Evolutionary conservation across 2,888 invertebrate genomes (phyloP).

Genomic region (Hemaris fuciformis): DNA sequence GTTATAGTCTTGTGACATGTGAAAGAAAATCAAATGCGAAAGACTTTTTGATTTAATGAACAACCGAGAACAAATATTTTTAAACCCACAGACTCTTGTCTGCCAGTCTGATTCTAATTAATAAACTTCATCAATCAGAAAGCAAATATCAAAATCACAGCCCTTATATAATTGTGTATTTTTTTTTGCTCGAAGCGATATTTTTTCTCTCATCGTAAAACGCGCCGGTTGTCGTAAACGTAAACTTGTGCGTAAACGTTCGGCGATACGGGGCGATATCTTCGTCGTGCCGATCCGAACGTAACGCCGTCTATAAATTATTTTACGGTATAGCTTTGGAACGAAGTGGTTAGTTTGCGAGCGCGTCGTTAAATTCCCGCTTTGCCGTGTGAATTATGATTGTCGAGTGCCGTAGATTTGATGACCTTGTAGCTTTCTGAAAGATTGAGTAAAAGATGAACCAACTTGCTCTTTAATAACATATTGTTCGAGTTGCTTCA

Average conservation of each 20-base stretch:
- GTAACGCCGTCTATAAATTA: conserved; percentile 34
- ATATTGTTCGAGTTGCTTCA: no score
- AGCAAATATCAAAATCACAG: background rate
- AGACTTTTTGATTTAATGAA: background rate
- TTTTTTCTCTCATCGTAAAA: conserved; percentile 5
- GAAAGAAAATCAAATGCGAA: no score
- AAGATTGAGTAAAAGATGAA: no score
- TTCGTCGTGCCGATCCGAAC: conserved; percentile 11
- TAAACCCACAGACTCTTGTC: background rate
- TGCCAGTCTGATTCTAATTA: no score
- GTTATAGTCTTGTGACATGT: no score
- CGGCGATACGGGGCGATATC: background rate
- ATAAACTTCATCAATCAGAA: background rate
- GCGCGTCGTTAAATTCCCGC: conserved; percentile 10
- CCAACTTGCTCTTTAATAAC: no score
- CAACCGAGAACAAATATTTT: background rate
- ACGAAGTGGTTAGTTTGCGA: conserved; percentile 17
- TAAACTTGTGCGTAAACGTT: conserved; percentile 1
- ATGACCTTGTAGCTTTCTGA: no score
- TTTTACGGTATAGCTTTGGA: conserved; percentile 28
- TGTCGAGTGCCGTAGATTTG: background rate
- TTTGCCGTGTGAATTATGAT: conserved; percentile 9
- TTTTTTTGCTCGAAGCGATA: background rate
- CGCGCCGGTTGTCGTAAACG: conserved; percentile 9
- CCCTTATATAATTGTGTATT: conserved; percentile 6